phyloP scores from a whole-genome alignment of 1,140 invertebrate genomes.

The Octopus bimaculoides region DNA sequence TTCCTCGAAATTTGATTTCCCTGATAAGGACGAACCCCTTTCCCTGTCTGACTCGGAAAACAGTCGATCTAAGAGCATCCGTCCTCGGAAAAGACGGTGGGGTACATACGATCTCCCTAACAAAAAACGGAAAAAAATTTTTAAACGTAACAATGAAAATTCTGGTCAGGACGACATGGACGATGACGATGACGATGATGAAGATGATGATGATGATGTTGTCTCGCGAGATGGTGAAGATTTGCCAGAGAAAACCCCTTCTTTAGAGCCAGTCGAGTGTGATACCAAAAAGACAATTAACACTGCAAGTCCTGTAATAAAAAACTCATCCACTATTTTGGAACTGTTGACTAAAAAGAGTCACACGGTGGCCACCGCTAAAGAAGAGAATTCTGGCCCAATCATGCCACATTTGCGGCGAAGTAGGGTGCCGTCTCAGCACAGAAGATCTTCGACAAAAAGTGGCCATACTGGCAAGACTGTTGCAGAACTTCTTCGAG shows the following conservation, averaged over 20 bases:
- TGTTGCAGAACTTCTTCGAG: conserved; percentile 12
- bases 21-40: neutral
- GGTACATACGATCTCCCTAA: conserved; percentile 29
- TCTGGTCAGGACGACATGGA: conserved; percentile 3
- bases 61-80: conserved; percentile 3
- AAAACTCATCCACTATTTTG: neutral
- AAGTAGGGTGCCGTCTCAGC: neutral
- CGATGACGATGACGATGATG: conserved; percentile 17
- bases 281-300: neutral
- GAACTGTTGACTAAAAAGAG: conserved; percentile 7
- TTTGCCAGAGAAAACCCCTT: neutral
- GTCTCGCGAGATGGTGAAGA: neutral
- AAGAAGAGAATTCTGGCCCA: neutral
- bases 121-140: conserved; percentile 26
- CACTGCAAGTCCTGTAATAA: neutral
- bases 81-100: conserved; percentile 22
- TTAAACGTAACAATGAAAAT: conserved; percentile 21
- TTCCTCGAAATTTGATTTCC: conserved; percentile 15
- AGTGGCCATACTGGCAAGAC: conserved; percentile 11
- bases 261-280: neutral
- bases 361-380: conserved; percentile 4
- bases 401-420: neutral
- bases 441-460: neutral
- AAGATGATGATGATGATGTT: conserved; percentile 20
- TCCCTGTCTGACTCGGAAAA: conserved; percentile 10